Conservation (phyloP, 1,140 invertebrate genomes). For the Lanistes nyassanus region DNA sequence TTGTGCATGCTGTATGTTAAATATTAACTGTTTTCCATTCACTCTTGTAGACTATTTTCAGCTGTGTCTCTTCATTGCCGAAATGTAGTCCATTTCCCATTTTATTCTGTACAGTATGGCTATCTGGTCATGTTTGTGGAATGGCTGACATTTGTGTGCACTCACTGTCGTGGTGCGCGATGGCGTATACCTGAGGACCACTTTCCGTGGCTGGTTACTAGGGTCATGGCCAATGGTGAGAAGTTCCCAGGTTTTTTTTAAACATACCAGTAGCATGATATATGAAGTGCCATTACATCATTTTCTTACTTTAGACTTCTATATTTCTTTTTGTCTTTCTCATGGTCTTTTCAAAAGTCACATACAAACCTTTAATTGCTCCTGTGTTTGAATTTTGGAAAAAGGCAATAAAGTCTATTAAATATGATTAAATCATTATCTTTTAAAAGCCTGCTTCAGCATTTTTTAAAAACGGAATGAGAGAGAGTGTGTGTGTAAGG, state of each 20-base stretch:
- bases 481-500: neutral
- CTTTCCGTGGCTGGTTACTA: slow-evolving; percentile 50
- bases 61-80: neutral
- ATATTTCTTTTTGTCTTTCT: neutral
- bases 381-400: too few relatives aligned
- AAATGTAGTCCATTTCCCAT: neutral
- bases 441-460: too few relatives aligned
- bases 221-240: slow-evolving; percentile 58
- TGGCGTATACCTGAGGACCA: slow-evolving; percentile 54
- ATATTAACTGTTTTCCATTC: too few relatives aligned
- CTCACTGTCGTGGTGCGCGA: slow-evolving; percentile 48
- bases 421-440: too few relatives aligned
- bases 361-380: too few relatives aligned
- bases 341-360: neutral
- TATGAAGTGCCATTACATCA: too few relatives aligned
- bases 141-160: slow-evolving; percentile 58
- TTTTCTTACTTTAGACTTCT: neutral
- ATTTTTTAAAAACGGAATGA: too few relatives aligned
- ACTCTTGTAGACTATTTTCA: too few relatives aligned
- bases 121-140: slow-evolving; percentile 54
- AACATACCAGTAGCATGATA: too few relatives aligned
- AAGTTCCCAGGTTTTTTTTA: too few relatives aligned
- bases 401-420: too few relatives aligned
- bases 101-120: slow-evolving; percentile 50
- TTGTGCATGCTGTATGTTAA: too few relatives aligned